Evolutionary conservation across 1,140 invertebrate genomes (phyloP).

Genomic region (Tetragnatha versicolor): DNA sequence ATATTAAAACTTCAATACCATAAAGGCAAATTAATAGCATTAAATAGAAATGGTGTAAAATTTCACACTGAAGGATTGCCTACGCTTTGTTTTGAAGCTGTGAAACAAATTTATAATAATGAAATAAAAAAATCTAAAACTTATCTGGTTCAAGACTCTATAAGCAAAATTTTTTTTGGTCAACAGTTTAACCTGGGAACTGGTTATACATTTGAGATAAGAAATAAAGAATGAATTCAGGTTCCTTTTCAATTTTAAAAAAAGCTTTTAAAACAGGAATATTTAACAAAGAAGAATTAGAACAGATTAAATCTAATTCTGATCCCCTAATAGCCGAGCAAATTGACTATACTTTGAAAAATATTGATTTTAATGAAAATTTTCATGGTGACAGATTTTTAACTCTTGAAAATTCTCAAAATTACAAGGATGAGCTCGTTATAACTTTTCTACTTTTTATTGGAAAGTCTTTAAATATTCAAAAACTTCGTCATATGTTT

Average conservation of each 20-base stretch:
- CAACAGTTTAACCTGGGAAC: constrained; percentile 36
- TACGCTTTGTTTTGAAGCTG: constrained; percentile 35
- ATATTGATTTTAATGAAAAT: neutral
- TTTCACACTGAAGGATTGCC: constrained; percentile 1
- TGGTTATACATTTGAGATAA: constrained; percentile 17
- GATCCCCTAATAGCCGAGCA: neutral
- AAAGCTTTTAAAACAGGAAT: neutral
- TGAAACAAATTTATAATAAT: constrained; percentile 26
- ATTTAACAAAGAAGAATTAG: neutral
- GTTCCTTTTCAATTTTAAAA: neutral
- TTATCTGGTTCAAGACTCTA: constrained; percentile 6
- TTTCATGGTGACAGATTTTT: neutral
- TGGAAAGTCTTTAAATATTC: neutral
- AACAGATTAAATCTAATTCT: neutral
- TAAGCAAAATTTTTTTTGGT: constrained; percentile 39
- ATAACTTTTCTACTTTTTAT: constrained; percentile 16
- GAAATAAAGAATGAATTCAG: constrained; percentile 18
- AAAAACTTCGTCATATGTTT: neutral
- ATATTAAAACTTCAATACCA: constrained; percentile 23
- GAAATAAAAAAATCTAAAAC: neutral
- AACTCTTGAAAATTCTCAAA: neutral
- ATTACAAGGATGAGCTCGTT: neutral
- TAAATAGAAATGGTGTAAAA: constrained; percentile 15
- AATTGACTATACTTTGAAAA: neutral
- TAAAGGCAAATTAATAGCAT: neutral